Evolutionary conservation across 2,113 vertebrate genomes (phyloP).

Genomic region (Seriola rivoliana): DNA sequence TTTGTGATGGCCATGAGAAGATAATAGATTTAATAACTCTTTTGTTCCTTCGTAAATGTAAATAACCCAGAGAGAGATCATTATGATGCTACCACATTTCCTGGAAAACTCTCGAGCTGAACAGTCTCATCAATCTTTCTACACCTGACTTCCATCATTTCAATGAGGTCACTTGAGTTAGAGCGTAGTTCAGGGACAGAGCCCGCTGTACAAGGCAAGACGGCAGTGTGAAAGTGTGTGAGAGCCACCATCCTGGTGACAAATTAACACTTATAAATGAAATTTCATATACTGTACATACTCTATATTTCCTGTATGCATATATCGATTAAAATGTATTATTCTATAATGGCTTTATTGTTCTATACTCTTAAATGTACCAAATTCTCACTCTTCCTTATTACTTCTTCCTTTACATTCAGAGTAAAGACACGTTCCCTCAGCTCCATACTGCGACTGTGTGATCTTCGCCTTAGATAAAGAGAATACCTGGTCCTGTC

Average conservation of each 20-base stretch:
- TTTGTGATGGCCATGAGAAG: background rate
- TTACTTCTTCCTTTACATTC: conserved; percentile 49
- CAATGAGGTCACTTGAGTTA: conserved; percentile 62
- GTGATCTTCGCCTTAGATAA: conserved; percentile 12
- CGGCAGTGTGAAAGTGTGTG: conserved; percentile 35
- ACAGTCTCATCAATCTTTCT: conserved; percentile 8
- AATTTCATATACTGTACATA: conserved; percentile 32
- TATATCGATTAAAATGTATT: background rate
- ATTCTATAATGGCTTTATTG: conserved; percentile 53
- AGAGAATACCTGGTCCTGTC: conserved; percentile 38
- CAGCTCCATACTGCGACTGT: conserved; percentile 14
- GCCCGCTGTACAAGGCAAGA: conserved; percentile 57
- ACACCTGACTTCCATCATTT: conserved; percentile 21
- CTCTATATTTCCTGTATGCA: conserved; percentile 40
- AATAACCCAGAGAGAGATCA: conserved; percentile 6
- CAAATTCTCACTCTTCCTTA: conserved; percentile 2
- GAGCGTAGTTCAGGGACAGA: conserved; percentile 35
- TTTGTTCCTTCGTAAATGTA: background rate
- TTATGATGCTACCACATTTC: conserved; percentile 13
- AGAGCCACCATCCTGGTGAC: conserved; percentile 13
- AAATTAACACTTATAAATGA: conserved; percentile 31
- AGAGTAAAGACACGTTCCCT: conserved; percentile 38
- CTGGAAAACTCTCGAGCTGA: conserved; percentile 37
- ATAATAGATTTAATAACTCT: background rate
- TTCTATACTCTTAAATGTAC: conserved; percentile 10